phyloP scores from a whole-genome alignment of 2,888 invertebrate species.

The Branchipolynoe longqiensis region DNA sequence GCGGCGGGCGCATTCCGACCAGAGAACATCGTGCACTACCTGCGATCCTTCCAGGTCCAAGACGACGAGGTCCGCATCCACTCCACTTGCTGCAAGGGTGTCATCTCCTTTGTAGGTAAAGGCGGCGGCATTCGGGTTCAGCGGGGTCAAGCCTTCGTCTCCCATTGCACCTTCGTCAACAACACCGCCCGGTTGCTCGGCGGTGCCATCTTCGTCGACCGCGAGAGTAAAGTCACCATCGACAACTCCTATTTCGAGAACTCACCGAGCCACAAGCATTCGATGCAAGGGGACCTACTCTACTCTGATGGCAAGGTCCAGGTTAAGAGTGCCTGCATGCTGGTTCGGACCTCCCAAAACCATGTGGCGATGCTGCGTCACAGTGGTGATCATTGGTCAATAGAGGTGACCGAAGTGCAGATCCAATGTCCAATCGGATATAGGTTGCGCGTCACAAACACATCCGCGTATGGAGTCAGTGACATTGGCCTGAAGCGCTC shows the following conservation, averaged over 20 bases:
- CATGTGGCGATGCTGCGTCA: conserved; percentile 67
- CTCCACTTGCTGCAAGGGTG: conserved; percentile 66
- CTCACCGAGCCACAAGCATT: conserved; percentile 39
- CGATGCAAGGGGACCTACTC: conserved; percentile 64
- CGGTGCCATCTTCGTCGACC: conserved; percentile 66
- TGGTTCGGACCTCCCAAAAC: conserved; percentile 63
- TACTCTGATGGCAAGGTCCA: conserved; percentile 65
- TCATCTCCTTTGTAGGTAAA: conserved; percentile 66
- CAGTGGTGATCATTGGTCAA: conserved; percentile 69
- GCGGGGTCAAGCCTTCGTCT: conserved; percentile 39
- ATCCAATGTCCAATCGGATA: conserved; percentile 68
- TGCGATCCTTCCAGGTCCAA: conserved; percentile 52
- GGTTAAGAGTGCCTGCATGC: conserved; percentile 60
- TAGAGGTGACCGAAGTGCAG: conserved; percentile 66
- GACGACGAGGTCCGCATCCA: conserved; percentile 63
- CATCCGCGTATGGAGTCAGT: conserved; percentile 67
- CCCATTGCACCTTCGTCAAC: conserved; percentile 62
- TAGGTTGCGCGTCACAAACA: conserved; percentile 67
- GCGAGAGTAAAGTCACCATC: conserved; percentile 59
- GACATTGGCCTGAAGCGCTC: conserved; percentile 64
- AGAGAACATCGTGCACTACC: conserved; percentile 17
- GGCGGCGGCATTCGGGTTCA: conserved; percentile 68
- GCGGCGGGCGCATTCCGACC: conserved; percentile 61
- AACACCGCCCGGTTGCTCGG: conserved; percentile 66
- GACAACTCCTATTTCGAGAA: conserved; percentile 54